Base-by-base conservation (phyloP, 2,888 invertebrate species). In the Lepeophtheirus nordmannii region DNA sequence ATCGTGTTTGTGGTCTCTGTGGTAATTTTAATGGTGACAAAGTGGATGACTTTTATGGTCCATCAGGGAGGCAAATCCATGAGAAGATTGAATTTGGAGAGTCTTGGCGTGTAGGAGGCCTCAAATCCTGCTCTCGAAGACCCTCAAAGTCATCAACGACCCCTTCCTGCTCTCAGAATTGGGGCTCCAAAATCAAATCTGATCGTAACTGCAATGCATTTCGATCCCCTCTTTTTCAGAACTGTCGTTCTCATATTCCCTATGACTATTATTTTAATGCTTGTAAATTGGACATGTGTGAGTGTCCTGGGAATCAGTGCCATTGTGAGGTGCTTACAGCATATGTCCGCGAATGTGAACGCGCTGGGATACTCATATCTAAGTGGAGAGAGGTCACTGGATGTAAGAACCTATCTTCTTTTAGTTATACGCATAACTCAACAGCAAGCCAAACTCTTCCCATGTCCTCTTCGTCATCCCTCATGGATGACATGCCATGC, bases 21-120 rank as follows among this genome's bases (percentile, higher is more conserved):
- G 96, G 96, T 1, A 94, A 94, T 75, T 96, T 87, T 77, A 96
- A 94, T 76, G 85, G 85, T 59, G 80, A 86, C 69, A 83, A 85
- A 3, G 82, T 86, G 70, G 94, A 93, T 75, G 94, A 93, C 77
- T 82, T 90, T 62, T 70, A 69, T 3, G 75, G 75, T 0, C 30
- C 30, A 30, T 30, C 30, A 30, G 30, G 30, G 30, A 30, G 7
- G 7, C 30, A 30, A 30, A 30, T 30, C 30, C 30, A 30, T 30
- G 7, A 30, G 3, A 71, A 72, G 40, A 72, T 73, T 40, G 76
- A 77, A 8, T 92, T 94, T 72, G 92, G 89, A 3, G 82, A 85
- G 62, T 89, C 92, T 5, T 96, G 94, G 94, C 82, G 88, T 65
- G 87, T 90, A 1, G 92, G 92, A 0, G 86, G 87, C 0, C 83